Conservation (phyloP, 2,113 vertebrate species). For the Aptenodytes patagonicus region DNA sequence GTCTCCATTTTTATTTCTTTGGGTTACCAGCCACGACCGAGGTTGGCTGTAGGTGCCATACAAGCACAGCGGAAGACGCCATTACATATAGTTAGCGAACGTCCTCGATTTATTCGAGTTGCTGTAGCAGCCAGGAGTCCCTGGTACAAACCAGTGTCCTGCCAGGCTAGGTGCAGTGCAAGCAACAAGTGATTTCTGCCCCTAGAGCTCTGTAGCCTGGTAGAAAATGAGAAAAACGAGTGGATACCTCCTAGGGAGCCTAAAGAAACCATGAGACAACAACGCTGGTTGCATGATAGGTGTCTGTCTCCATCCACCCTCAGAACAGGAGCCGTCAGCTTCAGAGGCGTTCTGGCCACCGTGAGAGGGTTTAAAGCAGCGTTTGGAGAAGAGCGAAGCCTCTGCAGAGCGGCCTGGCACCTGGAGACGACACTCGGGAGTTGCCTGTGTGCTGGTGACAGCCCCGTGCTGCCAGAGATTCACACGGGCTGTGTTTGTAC, state of each 20-base stretch:
- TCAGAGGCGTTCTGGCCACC: background rate
- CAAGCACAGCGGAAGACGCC: fast-evolving
- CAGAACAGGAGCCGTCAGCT: background rate
- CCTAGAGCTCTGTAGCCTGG: background rate
- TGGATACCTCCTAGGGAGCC: background rate
- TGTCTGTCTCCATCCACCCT: background rate
- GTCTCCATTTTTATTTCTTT: fast-evolving
- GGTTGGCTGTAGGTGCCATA: background rate
- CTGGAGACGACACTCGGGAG: fast-evolving
- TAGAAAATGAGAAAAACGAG: background rate
- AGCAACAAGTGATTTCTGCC: background rate
- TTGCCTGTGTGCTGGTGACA: background rate
- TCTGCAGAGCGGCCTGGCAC: background rate
- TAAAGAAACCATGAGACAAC: background rate
- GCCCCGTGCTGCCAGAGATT: background rate
- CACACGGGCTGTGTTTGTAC: background rate
- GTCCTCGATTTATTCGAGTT: background rate
- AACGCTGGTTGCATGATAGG: fast-evolving
- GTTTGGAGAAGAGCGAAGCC: background rate
- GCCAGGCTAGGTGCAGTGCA: background rate
- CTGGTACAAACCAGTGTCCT: background rate
- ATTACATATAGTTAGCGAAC: background rate
- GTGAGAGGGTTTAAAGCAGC: background rate
- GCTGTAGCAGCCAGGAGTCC: background rate
- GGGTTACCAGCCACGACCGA: background rate